A percentile compares a stretch with the other conserved stretches of the same genome.
These are phyloP conservation scores for Benitochromis conjunctus DNA, from an alignment of 2,113 vertebrate species.

Conservation along the genomic window DNA sequence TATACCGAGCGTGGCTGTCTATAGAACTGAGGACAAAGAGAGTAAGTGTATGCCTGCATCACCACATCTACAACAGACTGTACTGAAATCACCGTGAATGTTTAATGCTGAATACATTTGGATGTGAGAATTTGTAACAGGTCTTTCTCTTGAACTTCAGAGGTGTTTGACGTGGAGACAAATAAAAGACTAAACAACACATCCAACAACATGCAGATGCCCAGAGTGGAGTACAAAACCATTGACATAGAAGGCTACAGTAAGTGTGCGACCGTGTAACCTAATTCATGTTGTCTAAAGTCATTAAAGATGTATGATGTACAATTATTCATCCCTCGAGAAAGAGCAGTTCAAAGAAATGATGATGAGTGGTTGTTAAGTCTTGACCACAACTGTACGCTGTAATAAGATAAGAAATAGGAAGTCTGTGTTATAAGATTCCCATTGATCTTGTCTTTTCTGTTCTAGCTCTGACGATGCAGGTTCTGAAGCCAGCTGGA, in stretches of 20 bases:
- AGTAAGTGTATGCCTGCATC: conserved; percentile 76
- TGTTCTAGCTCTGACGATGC: conserved; percentile 81
- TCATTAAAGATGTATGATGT: neutral
- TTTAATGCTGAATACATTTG: neutral
- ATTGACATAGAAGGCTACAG: conserved; percentile 87
- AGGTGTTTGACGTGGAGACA: conserved; percentile 83
- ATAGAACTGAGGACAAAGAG: conserved; percentile 76
- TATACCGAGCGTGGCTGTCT: conserved; percentile 84
- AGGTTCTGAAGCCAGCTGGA: conserved; percentile 90
- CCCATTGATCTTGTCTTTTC: neutral
- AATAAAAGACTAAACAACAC: conserved; percentile 81
- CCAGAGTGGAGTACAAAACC: conserved; percentile 80
- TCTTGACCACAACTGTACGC: neutral
- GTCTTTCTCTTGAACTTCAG: conserved; percentile 61
- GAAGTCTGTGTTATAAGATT: neutral
- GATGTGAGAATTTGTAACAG: neutral
- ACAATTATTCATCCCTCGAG: neutral
- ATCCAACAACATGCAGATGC: conserved; percentile 85
- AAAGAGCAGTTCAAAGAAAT: neutral
- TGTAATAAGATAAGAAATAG: neutral
- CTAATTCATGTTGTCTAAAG: neutral
- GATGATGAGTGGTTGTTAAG: neutral
- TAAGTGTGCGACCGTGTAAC: conserved; percentile 62
- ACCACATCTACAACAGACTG: neutral
- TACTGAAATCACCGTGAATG: neutral